Evolutionary conservation across 2,113 vertebrate species (phyloP).

Genomic region (Rhea americana): DNA sequence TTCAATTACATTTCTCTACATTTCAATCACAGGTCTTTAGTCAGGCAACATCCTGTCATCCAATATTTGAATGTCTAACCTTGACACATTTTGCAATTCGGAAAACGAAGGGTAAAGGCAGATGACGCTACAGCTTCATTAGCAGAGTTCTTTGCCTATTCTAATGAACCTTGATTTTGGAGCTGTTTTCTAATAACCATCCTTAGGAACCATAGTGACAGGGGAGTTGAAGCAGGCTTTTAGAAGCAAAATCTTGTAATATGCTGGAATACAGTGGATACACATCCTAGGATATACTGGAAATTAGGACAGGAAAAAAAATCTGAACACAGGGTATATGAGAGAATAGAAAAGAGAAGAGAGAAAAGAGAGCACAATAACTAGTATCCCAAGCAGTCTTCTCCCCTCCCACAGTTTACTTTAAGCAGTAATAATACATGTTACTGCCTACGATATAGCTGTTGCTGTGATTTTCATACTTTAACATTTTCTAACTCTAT

Average conservation of each 20-base stretch:
- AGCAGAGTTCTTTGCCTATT: neutral
- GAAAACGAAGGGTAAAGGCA: neutral
- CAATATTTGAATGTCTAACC: neutral
- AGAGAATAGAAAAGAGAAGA: neutral
- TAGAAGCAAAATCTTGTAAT: neutral
- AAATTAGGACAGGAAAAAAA: neutral
- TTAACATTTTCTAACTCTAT: neutral
- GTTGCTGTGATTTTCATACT: neutral
- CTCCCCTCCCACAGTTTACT: neutral
- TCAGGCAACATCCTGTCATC: neutral
- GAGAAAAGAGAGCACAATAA: neutral
- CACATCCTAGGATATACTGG: neutral
- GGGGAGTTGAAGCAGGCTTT: neutral
- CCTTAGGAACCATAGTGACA: neutral
- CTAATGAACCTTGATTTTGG: neutral
- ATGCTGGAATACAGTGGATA: neutral
- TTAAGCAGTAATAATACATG: neutral
- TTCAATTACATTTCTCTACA: neutral
- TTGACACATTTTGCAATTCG: neutral
- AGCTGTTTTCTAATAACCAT: neutral
- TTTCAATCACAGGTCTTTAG: neutral
- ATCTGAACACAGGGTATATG: neutral
- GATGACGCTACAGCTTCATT: neutral
- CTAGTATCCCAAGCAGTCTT: neutral
- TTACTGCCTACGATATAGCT: neutral